phyloP scores from a whole-genome alignment of 2,797 vertebrate species.

The Coreius guichenoti region DNA sequence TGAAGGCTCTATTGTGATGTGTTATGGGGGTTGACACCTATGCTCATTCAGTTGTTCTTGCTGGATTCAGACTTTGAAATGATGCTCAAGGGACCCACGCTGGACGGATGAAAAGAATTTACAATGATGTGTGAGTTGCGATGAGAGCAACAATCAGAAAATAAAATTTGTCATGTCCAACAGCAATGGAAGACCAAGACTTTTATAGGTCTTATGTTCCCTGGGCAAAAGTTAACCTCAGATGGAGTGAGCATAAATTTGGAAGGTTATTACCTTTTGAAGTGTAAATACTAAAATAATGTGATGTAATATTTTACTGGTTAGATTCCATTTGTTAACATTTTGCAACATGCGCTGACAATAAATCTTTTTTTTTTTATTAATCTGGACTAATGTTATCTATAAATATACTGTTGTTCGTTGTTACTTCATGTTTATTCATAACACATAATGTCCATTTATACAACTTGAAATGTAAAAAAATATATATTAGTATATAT shows the following conservation, averaged over 20 bases:
- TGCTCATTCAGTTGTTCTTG: slow-evolving; percentile 32
- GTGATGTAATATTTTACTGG: not conserved
- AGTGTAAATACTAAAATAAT: not conserved
- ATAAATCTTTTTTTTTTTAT: not conserved
- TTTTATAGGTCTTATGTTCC: slow-evolving; percentile 34
- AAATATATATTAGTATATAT: not conserved
- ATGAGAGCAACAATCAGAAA: slow-evolving; percentile 12
- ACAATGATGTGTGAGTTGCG: slow-evolving; percentile 29
- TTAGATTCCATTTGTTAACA: not conserved
- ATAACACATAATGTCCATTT: not conserved
- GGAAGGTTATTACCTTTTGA: slow-evolving; percentile 25
- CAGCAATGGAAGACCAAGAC: slow-evolving; percentile 1
- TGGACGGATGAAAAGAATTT: slow-evolving; percentile 38
- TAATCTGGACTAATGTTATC: not conserved
- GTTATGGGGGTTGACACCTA: slow-evolving; percentile 25
- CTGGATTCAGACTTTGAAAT: slow-evolving; percentile 46
- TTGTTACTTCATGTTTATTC: not conserved
- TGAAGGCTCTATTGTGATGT: slow-evolving; percentile 26
- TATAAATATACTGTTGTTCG: not conserved
- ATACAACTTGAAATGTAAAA: not conserved
- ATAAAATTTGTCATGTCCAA: slow-evolving; percentile 38
- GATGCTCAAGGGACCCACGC: slow-evolving; percentile 30
- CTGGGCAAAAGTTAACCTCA: slow-evolving; percentile 30
- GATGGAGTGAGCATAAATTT: slow-evolving; percentile 32
- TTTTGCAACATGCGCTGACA: not conserved